phyloP scores from a whole-genome alignment of 1,140 invertebrate species.

The Orussus abietinus region DNA sequence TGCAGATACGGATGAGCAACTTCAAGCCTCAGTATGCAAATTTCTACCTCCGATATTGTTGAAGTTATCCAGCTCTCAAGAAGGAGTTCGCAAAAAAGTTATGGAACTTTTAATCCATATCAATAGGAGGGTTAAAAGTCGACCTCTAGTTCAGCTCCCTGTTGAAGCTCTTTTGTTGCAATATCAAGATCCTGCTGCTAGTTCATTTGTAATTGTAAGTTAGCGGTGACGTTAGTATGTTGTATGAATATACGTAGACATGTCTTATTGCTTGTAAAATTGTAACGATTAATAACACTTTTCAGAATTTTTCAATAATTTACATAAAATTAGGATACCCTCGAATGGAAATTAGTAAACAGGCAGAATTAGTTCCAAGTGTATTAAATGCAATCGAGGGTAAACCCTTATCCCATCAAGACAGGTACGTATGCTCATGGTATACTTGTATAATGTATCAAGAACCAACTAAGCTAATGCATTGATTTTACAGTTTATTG shows the following conservation, averaged over 20 bases:
- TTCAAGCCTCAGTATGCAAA: conserved; percentile 76
- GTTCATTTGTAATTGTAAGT: conserved; percentile 79
- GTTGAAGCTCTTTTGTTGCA: conserved; percentile 79
- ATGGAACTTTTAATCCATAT: conserved; percentile 93
- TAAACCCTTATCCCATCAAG: conserved; percentile 80
- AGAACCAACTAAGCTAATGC: too few relatives aligned
- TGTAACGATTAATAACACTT: conserved; percentile 30
- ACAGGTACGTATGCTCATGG: conserved; percentile 61
- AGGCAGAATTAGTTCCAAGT: conserved; percentile 70
- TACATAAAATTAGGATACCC: conserved; percentile 92
- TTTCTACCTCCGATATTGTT: conserved; percentile 86
- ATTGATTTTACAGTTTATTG: conserved; percentile 62
- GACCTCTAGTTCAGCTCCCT: conserved; percentile 79
- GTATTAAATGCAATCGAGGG: conserved; percentile 76
- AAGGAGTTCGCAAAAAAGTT: conserved; percentile 82
- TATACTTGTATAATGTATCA: too few relatives aligned
- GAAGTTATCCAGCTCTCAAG: conserved; percentile 81
- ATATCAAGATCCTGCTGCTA: conserved; percentile 73
- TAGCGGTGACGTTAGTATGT: conserved; percentile 6
- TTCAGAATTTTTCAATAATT: conserved; percentile 90
- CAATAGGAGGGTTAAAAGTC: conserved; percentile 82
- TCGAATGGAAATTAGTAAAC: conserved; percentile 69
- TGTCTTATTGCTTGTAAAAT: conserved; percentile 24
- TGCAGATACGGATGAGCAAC: conserved; percentile 82
- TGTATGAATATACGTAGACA: conserved; percentile 20